phyloP scores from a whole-genome alignment of 1,140 invertebrate genomes.

The Leptopilina boulardi region DNA sequence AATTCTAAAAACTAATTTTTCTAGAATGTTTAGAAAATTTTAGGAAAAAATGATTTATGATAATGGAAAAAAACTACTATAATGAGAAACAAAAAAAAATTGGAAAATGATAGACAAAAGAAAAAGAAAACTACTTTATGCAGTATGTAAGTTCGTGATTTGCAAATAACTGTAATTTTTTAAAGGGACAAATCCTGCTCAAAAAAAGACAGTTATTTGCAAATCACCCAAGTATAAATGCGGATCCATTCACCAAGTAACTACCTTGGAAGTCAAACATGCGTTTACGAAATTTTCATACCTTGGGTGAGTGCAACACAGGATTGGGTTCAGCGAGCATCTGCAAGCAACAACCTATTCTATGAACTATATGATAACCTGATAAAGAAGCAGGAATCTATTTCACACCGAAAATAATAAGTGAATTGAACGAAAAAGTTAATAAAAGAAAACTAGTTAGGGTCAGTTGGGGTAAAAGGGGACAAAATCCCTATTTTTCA shows the following conservation, averaged over 20 bases:
- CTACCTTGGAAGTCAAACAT: conserved; percentile 11
- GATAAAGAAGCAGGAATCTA: conserved; percentile 7
- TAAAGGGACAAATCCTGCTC: too few relatives aligned
- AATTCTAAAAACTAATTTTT: too few relatives aligned
- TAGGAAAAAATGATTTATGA: background rate
- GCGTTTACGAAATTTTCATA: conserved; percentile 63
- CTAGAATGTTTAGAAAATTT: too few relatives aligned
- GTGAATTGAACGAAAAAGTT: background rate
- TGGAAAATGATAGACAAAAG: background rate
- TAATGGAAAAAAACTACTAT: background rate
- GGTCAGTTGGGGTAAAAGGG: too few relatives aligned
- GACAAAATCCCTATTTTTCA: too few relatives aligned
- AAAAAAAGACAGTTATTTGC: too few relatives aligned
- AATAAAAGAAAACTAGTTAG: background rate
- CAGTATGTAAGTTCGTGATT: too few relatives aligned
- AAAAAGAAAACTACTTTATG: background rate
- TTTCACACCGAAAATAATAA: conserved; percentile 27
- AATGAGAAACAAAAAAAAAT: background rate
- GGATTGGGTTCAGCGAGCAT: conserved; percentile 74
- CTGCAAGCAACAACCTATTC: conserved; percentile 74
- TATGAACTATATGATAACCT: conserved; percentile 69
- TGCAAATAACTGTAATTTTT: too few relatives aligned
- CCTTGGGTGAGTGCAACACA: conserved; percentile 75
- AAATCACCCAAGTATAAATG: too few relatives aligned
- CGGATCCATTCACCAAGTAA: background rate